These are phyloP conservation scores for Nezara viridula DNA, from an alignment of 2,888 invertebrate genomes.

Conservation along the genomic window DNA sequence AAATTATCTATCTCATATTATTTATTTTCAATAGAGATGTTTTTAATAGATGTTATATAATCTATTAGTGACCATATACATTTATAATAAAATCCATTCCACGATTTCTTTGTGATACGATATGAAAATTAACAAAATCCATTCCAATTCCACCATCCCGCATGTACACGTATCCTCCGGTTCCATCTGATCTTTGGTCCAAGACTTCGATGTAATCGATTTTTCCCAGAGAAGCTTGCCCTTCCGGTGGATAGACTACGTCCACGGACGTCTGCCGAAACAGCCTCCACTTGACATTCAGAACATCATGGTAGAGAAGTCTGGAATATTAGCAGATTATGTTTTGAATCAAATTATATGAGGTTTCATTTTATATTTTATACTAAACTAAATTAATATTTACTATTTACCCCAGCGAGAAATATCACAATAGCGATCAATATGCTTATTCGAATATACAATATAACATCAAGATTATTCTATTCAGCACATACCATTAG, in stretches of 20 bases:
- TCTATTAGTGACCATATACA: slow-evolving; percentile 11
- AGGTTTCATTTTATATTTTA: too few relatives aligned
- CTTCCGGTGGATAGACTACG: background rate
- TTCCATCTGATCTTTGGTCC: slow-evolving; percentile 45
- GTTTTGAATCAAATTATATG: background rate
- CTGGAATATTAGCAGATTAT: background rate
- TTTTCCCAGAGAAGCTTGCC: background rate
- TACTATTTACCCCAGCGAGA: too few relatives aligned
- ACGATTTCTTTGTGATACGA: slow-evolving; percentile 47
- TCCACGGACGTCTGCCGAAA: slow-evolving; percentile 52
- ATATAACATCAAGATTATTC: too few relatives aligned
- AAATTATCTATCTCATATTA: background rate
- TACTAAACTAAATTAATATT: too few relatives aligned
- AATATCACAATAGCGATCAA: too few relatives aligned
- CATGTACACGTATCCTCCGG: slow-evolving; percentile 46
- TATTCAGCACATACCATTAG: too few relatives aligned
- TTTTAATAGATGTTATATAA: background rate
- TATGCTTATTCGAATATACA: too few relatives aligned
- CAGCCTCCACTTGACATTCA: slow-evolving; percentile 11
- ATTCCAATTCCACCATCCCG: slow-evolving; percentile 34
- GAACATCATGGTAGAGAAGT: background rate
- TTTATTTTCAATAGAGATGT: background rate
- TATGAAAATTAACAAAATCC: background rate
- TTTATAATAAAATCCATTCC: background rate
- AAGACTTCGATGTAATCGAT: slow-evolving; percentile 41